These are phyloP conservation scores for Trichoplusia ni DNA, from an alignment of 1,140 invertebrate species.

Conservation along the genomic window DNA sequence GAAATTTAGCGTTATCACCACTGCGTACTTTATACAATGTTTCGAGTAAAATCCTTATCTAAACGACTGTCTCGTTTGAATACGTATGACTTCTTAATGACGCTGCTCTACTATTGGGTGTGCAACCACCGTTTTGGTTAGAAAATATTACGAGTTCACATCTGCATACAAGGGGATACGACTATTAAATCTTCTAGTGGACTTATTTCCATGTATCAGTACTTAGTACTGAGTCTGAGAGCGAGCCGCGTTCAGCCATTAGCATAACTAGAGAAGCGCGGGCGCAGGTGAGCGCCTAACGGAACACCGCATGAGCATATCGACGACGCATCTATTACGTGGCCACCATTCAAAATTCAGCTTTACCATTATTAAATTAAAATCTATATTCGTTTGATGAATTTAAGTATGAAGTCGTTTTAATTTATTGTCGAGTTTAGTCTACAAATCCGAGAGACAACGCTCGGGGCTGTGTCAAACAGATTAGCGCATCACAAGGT, in stretches of 20 bases:
- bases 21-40: slow-evolving; percentile 3
- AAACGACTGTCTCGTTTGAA: slow-evolving; percentile 21
- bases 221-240: slow-evolving; percentile 43
- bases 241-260: slow-evolving; percentile 64
- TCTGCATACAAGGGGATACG: slow-evolving; percentile 24
- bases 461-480: slow-evolving; percentile 55
- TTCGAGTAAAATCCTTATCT: slow-evolving; percentile 16
- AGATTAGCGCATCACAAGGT: slow-evolving; percentile 66
- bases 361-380: slow-evolving; percentile 50
- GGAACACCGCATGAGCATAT: slow-evolving; percentile 58
- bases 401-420: slow-evolving; percentile 40
- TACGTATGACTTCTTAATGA: slow-evolving; percentile 23
- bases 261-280: slow-evolving; percentile 78
- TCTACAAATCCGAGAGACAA: slow-evolving; percentile 62
- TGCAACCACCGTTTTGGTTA: slow-evolving; percentile 3
- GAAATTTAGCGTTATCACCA: slow-evolving; percentile 4
- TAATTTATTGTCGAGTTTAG: slow-evolving; percentile 53
- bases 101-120: slow-evolving; percentile 11
- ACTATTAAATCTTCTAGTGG: slow-evolving; percentile 39
- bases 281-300: slow-evolving; percentile 77
- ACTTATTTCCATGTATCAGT: slow-evolving; percentile 41
- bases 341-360: slow-evolving; percentile 51
- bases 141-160: slow-evolving; percentile 26
- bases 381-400: slow-evolving; percentile 43
- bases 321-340: slow-evolving; percentile 62